Evolutionary conservation across 1,140 invertebrate species (phyloP), one percentile per base, ranked within the genome.

Genomic region (Caerostris extrusa): DNA sequence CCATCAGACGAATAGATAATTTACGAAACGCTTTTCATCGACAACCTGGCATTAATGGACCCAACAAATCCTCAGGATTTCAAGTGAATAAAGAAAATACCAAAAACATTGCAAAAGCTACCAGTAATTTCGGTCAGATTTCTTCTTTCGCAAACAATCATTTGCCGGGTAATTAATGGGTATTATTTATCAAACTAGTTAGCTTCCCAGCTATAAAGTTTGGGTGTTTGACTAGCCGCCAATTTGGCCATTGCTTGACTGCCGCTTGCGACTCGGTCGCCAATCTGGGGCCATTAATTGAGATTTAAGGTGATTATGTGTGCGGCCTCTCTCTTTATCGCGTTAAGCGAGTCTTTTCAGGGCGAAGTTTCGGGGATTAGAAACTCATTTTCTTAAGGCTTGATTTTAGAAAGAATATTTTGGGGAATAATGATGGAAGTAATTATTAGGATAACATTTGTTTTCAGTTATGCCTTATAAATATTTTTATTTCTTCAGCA

Each of bases 171-270:
- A 77, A 77, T 77, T 14, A 77, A 77, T 77, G 71, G 8, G 0
- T 34, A 14, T 77, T 77, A 77, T 77, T 77, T 77, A 77, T 50
- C 71, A 77, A 53, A 53, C 71, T 17, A 53, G 71, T 77, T 50
- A 12, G 53, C 71, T 77, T 77, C 50, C 50, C 14, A 34, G 10
- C 50, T 53, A 77, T 53, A 77, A 77, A 34, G 7, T 77, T 77
- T 12, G 34, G 34, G 50, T 50, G 50, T 77, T 77, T 77, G 71
- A 50, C 71, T 77, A 12, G 12, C 10, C 34, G 3, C 50, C 50
- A 53, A 50, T 53, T 77, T 77, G 19, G 7, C 71, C 71, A 50
- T 77, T 77, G 50, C 71, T 50, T 5, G 71, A 6, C 71, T 10
- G 34, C 10, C 10, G 50, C 50, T 77, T 50, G 10, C 34, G 71